Evolutionary conservation across 1,140 invertebrate species (phyloP).

Genomic region (Lepidurus arcticus): DNA sequence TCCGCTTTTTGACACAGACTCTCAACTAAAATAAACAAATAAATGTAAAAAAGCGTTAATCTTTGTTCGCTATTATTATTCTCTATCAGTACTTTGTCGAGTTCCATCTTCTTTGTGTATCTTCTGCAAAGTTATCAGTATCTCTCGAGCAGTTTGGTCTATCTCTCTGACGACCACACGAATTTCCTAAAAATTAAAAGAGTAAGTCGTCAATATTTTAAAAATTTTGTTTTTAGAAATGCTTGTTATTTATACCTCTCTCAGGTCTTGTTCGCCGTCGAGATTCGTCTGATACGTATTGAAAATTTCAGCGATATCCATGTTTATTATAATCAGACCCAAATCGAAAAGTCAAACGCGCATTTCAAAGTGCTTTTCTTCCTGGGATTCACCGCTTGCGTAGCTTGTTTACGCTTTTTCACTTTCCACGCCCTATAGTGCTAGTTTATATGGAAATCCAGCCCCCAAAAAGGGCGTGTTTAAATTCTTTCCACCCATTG

Average conservation of each 20-base stretch:
- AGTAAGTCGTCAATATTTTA: background rate
- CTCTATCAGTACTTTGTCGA: constrained; percentile 49
- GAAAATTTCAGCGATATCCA: constrained; percentile 49
- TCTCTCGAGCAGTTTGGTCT: constrained; percentile 61
- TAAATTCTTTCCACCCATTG: background rate
- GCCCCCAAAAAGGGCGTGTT: background rate
- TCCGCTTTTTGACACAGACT: constrained; percentile 54
- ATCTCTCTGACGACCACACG: constrained; percentile 59
- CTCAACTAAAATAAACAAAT: constrained; percentile 48
- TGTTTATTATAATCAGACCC: background rate
- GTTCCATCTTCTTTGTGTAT: constrained; percentile 58
- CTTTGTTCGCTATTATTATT: constrained; percentile 31
- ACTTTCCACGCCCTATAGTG: background rate
- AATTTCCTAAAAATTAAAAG: constrained; percentile 55
- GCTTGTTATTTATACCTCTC: constrained; percentile 51
- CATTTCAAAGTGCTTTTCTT: background rate
- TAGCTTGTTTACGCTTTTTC: background rate
- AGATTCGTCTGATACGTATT: constrained; percentile 58
- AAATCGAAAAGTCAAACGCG: background rate
- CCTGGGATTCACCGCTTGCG: background rate
- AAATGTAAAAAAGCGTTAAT: constrained; percentile 24
- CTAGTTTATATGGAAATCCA: background rate
- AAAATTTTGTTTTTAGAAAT: constrained; percentile 16
- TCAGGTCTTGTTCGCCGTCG: constrained; percentile 56
- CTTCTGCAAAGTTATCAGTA: constrained; percentile 61